Base-by-base conservation (phyloP, 2,113 vertebrate species). In the Ifrita kowaldi region DNA sequence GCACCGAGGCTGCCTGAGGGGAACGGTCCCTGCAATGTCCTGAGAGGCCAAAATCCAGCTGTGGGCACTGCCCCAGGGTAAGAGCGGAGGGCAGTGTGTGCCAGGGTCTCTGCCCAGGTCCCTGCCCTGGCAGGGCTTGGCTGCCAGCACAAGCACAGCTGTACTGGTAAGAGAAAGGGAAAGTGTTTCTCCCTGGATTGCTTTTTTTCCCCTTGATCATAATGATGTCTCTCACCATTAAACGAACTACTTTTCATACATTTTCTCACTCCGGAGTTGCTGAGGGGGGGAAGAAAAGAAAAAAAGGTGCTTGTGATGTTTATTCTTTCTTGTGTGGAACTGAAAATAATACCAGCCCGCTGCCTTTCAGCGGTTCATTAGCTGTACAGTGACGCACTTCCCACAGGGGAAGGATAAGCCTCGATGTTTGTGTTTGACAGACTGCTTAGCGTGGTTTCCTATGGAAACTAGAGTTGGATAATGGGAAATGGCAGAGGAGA, bases 11-110 rank as follows among this genome's bases (percentile, higher is more conserved):
- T 80, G 71, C 67, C 32, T 7, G 8, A 39, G 46, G 49, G n/a
- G 41, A 65, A 6, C 0, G 0, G 47, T 63, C 21, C 41, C 50
- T 27, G 50, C 41, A 8, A 28, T 27, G 3, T 52, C 35, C 35
- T 44, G 62, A 35, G 87, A 6, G n/a, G 3, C 46, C 53, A 47
- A 44, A 74, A 47, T 44, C 30, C 52, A 62, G 39, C 49, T 1
- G 0, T 35, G 73, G 64, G 41, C 32, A 14, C 23, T 37, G 73
- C 27, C 17, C 39, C 16, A 6, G 46, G 14, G 24, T 23, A 22
- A 13, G 32, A 19, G 42, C 53, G 75, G 65, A 57, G 65, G 10
- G 13, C 41, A 24, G 1, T 8, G 47, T 26, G 33, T 49, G 28
- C 39, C 57, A 30, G 32, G 21, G 33, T 70, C 68, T 80, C 15